phyloP scores from a whole-genome alignment of 2,888 invertebrate species.

The Polyommatus icarus region DNA sequence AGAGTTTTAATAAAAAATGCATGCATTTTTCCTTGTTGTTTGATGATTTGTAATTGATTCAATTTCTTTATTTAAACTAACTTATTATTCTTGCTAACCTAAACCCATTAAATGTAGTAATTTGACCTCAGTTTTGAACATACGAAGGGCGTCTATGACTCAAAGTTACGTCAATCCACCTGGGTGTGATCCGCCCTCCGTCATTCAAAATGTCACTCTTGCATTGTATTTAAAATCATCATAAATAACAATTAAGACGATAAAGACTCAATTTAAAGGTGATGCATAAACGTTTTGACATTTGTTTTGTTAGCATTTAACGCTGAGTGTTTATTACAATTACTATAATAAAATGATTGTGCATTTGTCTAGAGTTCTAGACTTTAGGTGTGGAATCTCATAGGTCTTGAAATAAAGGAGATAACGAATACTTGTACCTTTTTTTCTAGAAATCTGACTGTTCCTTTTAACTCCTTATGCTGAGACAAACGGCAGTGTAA shows the following conservation, averaged over 20 bases:
- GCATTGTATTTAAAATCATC: neutral
- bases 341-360: neutral
- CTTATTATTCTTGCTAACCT: neutral
- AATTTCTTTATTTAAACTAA: too few relatives aligned
- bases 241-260: neutral
- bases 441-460: too few relatives aligned
- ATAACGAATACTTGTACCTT: neutral
- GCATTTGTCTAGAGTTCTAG: neutral
- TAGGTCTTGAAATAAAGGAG: neutral
- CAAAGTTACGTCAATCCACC: conserved; percentile 31
- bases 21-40: neutral
- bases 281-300: conserved; percentile 13
- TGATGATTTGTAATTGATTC: neutral
- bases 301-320: conserved; percentile 1
- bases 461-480: neutral
- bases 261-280: conserved; percentile 1
- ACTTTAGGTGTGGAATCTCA: neutral
- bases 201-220: conserved; percentile 16
- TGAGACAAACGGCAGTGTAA: neutral
- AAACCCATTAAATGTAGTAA: neutral
- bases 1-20: too few relatives aligned
- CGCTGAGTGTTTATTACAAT: neutral
- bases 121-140: conserved; percentile 6
- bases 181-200: conserved; percentile 9
- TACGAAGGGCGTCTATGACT: conserved; percentile 11